Evolutionary conservation across 2,797 vertebrate species (phyloP).

Genomic region (Sebastes steindachneri): DNA sequence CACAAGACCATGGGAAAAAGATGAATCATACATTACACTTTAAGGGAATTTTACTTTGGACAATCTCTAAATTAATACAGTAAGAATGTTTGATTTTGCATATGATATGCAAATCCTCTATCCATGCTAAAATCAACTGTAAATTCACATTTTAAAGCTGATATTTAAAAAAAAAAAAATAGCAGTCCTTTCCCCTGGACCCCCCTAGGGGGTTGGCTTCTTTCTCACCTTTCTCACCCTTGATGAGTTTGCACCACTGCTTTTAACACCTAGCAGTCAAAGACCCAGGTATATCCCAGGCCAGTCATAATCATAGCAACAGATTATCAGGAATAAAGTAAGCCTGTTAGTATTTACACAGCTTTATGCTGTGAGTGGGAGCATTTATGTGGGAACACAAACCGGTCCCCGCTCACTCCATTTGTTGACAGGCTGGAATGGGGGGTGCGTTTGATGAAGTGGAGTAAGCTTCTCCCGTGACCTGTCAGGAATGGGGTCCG

Average conservation of each 20-base stretch:
- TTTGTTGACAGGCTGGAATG: conserved; percentile 67
- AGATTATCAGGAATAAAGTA: conserved; percentile 38
- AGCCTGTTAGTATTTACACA: conserved; percentile 31
- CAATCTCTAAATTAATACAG: no score
- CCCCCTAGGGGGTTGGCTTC: background rate
- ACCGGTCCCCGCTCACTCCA: conserved; percentile 13
- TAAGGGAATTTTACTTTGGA: no score
- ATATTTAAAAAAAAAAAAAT: no score
- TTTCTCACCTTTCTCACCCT: background rate
- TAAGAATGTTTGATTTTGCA: no score
- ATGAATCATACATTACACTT: no score
- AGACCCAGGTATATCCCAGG: conserved; percentile 27
- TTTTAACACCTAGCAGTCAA: conserved; percentile 36
- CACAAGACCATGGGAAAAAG: no score
- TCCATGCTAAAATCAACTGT: background rate
- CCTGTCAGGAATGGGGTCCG: conserved; percentile 51
- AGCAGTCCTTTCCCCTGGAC: background rate
- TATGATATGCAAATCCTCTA: no score
- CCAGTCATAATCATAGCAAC: conserved; percentile 35
- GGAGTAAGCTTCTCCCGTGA: conserved; percentile 51
- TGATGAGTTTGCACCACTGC: background rate
- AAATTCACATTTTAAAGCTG: background rate
- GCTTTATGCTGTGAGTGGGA: conserved; percentile 29
- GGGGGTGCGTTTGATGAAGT: conserved; percentile 52
- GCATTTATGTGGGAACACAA: conserved; percentile 52